Percentiles rank a stretch among this genome's conserved stretches.
These are phyloP conservation scores for Atethmia centrago DNA, from an alignment of 2,888 invertebrate genomes.

Conservation along the genomic window DNA sequence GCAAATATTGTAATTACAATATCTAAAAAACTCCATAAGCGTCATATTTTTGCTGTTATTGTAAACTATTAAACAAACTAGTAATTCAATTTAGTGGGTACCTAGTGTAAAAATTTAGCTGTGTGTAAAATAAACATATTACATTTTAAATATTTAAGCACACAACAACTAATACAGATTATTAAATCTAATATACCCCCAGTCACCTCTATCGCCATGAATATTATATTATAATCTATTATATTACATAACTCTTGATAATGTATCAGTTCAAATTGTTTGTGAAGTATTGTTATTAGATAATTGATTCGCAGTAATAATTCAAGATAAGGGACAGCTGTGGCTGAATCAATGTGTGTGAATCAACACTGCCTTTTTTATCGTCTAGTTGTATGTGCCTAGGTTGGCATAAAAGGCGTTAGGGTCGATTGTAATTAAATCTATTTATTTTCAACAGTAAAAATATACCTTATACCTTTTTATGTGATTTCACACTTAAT, in stretches of 20 bases:
- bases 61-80: too few relatives aligned
- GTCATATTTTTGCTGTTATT: background rate
- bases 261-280: conserved; percentile 29
- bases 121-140: too few relatives aligned
- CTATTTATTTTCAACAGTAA: background rate
- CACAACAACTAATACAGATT: background rate
- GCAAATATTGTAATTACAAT: background rate
- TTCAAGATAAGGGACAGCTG: conserved; percentile 61
- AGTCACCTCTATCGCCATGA: background rate
- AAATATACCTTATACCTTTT: background rate
- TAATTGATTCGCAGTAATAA: conserved; percentile 43
- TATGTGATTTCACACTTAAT: background rate
- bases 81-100: too few relatives aligned
- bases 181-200: background rate
- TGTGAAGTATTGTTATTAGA: conserved; percentile 19
- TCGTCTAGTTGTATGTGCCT: background rate
- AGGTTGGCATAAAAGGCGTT: conserved; percentile 1
- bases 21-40: background rate
- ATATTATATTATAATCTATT: conserved; percentile 5
- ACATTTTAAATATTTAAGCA: too few relatives aligned
- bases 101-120: too few relatives aligned
- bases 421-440: background rate
- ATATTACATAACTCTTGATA: conserved; percentile 34
- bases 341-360: conserved; percentile 32
- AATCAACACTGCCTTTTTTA: conserved; percentile 38